phyloP scores from a whole-genome alignment of 1,140 invertebrate genomes.

The Aphis gossypii region DNA sequence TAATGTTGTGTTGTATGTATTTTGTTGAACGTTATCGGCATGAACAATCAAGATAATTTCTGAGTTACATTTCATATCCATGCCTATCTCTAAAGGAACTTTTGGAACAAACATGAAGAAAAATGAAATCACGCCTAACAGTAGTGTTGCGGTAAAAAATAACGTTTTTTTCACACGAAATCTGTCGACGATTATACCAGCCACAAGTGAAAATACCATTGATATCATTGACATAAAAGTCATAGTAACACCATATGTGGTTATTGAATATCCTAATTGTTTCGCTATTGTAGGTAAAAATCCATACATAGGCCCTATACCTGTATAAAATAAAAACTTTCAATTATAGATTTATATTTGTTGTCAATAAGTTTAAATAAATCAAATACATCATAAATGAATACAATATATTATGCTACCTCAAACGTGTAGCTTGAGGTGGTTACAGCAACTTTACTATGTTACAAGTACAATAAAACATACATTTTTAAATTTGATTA shows the following conservation, averaged over 20 bases:
- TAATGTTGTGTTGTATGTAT: background rate
- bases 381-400: too few species aligned
- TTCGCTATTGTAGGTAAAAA: conserved; percentile 82
- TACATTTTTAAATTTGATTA: too few species aligned
- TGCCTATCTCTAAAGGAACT: background rate
- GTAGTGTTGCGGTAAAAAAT: background rate
- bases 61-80: background rate
- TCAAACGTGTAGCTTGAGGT: background rate
- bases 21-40: background rate
- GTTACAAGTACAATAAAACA: too few species aligned
- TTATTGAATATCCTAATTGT: conserved; percentile 81
- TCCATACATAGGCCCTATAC: conserved; percentile 80
- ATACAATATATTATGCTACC: background rate
- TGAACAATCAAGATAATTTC: background rate
- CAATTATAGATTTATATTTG: background rate
- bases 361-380: too few species aligned
- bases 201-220: background rate
- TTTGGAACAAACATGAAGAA: background rate
- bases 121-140: background rate
- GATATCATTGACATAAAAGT: conserved; percentile 78
- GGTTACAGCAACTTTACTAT: background rate
- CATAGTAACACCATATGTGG: conserved; percentile 79
- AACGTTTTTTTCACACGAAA: background rate
- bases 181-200: background rate
- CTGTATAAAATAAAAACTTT: conserved; percentile 68